A percentile compares a stretch with the other conserved stretches of the same genome.
Conservation (phyloP, 2,797 vertebrate species). For the Brachymystax lenok region DNA sequence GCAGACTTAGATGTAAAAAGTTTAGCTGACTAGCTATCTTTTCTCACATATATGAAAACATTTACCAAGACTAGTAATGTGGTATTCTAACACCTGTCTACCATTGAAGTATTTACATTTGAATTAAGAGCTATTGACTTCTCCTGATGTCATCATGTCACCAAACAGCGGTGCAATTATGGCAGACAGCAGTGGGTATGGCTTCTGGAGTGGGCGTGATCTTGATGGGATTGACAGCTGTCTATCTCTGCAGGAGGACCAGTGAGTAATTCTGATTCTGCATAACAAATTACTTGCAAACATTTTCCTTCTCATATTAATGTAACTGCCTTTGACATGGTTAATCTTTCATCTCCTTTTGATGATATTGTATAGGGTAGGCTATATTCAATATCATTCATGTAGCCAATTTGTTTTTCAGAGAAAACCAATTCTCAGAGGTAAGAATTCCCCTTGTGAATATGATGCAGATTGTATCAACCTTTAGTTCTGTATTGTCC, state of each 20-base stretch:
- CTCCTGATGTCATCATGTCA: not conserved
- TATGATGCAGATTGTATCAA: not conserved
- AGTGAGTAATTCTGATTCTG: slow-evolving; percentile 20
- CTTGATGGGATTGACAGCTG: slow-evolving; percentile 16
- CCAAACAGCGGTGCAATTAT: slow-evolving; percentile 7
- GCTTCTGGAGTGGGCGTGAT: slow-evolving; percentile 17
- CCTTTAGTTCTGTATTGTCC: not conserved
- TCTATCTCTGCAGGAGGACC: no score
- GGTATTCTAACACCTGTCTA: no score
- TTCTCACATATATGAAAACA: no score
- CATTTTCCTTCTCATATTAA: not conserved
- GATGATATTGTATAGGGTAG: not conserved
- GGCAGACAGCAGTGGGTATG: not conserved
- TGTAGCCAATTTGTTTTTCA: slow-evolving; percentile 1
- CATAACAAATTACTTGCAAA: not conserved
- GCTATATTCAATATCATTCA: not conserved
- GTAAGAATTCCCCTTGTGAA: slow-evolving; percentile 3
- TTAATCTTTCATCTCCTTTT: not conserved
- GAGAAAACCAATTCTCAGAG: not conserved
- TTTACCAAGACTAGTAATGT: no score
- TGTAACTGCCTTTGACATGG: not conserved
- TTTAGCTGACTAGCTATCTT: no score
- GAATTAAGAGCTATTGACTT: not conserved
- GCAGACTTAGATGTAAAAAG: no score
- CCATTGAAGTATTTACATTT: no score